These are phyloP conservation scores for Prosopocoilus inquinatus DNA, from an alignment of 2,888 invertebrate genomes.

Conservation along the genomic window DNA sequence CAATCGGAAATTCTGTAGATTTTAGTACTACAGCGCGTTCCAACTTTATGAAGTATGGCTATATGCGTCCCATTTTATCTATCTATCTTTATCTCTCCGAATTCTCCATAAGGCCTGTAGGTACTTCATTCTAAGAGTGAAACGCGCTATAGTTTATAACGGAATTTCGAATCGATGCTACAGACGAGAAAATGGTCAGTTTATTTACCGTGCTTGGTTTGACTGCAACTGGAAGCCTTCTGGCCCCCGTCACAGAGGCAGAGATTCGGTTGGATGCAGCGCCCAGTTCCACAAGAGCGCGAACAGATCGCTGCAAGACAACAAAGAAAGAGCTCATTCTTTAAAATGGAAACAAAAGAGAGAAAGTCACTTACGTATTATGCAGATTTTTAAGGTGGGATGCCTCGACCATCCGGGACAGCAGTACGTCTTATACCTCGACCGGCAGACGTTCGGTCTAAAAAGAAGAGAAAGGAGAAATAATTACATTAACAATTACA, in stretches of 20 bases:
- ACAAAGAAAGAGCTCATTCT: background rate
- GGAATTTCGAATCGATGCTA: too few relatives aligned
- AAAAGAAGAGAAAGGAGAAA: constrained; percentile 37
- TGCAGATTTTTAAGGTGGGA: constrained; percentile 70
- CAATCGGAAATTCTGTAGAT: too few relatives aligned
- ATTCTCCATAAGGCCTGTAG: too few relatives aligned
- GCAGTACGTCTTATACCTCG: constrained; percentile 72
- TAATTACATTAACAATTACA: too few relatives aligned
- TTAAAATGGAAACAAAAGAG: constrained; percentile 6
- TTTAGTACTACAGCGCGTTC: too few relatives aligned
- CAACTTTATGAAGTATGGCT: too few relatives aligned
- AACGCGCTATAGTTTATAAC: too few relatives aligned
- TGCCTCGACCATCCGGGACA: constrained; percentile 84
- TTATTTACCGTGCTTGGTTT: constrained; percentile 25
- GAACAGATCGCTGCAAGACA: constrained; percentile 66
- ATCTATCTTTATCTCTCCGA: too few relatives aligned
- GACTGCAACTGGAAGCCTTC: constrained; percentile 60
- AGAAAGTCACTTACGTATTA: constrained; percentile 70
- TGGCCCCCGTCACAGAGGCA: constrained; percentile 74
- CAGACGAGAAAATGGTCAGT: too few relatives aligned
- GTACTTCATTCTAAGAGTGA: too few relatives aligned
- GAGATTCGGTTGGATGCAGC: constrained; percentile 79
- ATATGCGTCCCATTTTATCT: too few relatives aligned
- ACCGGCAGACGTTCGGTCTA: constrained; percentile 81
- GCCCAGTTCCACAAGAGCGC: constrained; percentile 67